Percentiles rank a stretch among this genome's conserved stretches.
phyloP scores from a whole-genome alignment of 2,113 vertebrate genomes.

The Macrotis lagotis region DNA sequence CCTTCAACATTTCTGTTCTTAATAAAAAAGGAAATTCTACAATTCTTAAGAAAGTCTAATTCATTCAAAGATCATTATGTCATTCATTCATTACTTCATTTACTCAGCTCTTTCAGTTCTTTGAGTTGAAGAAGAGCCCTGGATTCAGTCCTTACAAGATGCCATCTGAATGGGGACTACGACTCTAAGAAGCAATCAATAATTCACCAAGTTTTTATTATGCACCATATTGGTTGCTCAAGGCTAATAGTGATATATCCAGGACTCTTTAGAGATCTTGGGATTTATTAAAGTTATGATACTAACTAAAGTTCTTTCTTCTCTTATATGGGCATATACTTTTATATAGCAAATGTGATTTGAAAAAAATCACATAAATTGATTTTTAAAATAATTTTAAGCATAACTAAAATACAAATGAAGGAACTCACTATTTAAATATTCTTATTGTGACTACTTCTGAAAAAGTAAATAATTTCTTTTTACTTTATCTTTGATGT shows the following conservation, averaged over 20 bases:
- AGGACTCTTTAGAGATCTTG: background rate
- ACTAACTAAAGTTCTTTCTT: too few species aligned
- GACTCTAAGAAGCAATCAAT: background rate
- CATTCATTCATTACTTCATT: background rate
- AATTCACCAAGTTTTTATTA: background rate
- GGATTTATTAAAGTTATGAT: background rate
- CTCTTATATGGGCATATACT: background rate
- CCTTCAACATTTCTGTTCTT: background rate
- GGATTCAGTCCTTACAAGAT: background rate
- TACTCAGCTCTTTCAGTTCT: background rate
- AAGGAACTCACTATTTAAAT: too few species aligned
- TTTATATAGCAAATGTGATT: background rate
- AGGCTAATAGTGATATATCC: background rate
- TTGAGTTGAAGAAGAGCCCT: background rate
- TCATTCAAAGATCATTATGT: background rate
- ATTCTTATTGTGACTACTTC: conserved; percentile 2
- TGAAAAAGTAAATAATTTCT: background rate
- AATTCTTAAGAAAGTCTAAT: background rate
- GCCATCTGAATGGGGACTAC: background rate
- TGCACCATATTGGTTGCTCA: background rate
- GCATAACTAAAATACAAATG: too few species aligned
- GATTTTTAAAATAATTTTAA: background rate
- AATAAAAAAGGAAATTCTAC: conserved; percentile 2
- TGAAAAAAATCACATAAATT: background rate
- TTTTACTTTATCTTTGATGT: background rate